phyloP scores from a whole-genome alignment of 2,888 invertebrate species.

The Athetis lepigone region DNA sequence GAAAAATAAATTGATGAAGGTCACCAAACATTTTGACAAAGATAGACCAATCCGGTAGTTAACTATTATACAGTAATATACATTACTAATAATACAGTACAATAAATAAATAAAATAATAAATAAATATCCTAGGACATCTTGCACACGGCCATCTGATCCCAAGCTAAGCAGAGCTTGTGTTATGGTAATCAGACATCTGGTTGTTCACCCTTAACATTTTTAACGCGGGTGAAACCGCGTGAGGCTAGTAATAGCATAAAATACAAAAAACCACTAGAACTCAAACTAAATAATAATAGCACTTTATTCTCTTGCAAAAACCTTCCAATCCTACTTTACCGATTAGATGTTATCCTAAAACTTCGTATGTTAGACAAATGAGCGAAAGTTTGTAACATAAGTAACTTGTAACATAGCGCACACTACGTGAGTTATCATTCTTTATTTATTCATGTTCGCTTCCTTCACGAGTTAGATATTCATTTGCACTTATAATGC shows the following conservation, averaged over 20 bases:
- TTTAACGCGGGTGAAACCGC: too few species aligned
- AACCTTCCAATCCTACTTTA: conserved; percentile 49
- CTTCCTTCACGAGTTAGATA: conserved; percentile 45
- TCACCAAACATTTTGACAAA: too few species aligned
- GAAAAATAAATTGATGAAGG: too few species aligned
- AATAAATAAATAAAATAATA: not conserved
- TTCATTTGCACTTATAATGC: conserved; percentile 57
- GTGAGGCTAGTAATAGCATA: too few species aligned
- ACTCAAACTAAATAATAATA: conserved; percentile 43
- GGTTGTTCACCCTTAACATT: too few species aligned
- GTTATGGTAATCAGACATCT: too few species aligned
- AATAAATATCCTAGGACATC: too few species aligned
- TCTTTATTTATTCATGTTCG: conserved; percentile 53
- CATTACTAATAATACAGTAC: too few species aligned
- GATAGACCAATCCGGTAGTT: too few species aligned
- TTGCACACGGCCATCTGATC: too few species aligned
- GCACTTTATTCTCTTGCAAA: conserved; percentile 36
- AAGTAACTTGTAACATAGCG: conserved; percentile 49
- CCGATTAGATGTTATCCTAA: conserved; percentile 61
- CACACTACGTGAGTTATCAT: conserved; percentile 44
- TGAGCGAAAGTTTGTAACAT: conserved; percentile 43
- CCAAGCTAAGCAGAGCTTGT: too few species aligned
- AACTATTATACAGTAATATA: too few species aligned
- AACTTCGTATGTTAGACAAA: conserved; percentile 58
- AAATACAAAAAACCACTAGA: conserved; percentile 18